These are phyloP conservation scores for Papilio demoleus DNA, from an alignment of 2,888 invertebrate species.

Conservation along the genomic window DNA sequence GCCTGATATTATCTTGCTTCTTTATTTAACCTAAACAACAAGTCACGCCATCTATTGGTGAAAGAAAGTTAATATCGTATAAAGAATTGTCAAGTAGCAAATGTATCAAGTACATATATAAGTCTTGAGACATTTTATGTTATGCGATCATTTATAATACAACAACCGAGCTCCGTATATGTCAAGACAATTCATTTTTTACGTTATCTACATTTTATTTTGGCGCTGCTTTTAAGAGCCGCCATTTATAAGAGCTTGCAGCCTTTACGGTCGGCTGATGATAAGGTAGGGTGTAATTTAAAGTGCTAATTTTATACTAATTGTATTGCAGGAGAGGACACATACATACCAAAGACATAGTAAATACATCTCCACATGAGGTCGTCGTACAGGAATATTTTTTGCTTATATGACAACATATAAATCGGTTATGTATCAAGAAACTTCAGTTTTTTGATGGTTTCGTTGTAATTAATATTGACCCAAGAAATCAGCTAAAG, in stretches of 20 bases:
- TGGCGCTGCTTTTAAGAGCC: constrained; percentile 4
- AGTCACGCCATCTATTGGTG: not conserved
- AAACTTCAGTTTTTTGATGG: too few relatives aligned
- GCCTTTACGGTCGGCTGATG: constrained; percentile 1
- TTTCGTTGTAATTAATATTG: too few relatives aligned
- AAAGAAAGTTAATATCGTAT: not conserved
- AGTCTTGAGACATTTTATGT: not conserved
- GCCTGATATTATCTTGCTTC: not conserved
- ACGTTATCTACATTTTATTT: constrained; percentile 18
- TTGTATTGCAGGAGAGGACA: not conserved
- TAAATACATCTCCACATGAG: not conserved
- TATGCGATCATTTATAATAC: not conserved
- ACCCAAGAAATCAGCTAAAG: not conserved
- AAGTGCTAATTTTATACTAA: constrained; percentile 16
- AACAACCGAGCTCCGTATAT: not conserved
- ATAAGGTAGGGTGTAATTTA: constrained; percentile 10
- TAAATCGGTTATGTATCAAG: too few relatives aligned
- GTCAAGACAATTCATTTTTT: not conserved
- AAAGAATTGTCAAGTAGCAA: too few relatives aligned
- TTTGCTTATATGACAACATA: too few relatives aligned
- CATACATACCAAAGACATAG: not conserved
- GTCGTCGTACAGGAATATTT: too few relatives aligned
- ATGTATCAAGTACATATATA: not conserved
- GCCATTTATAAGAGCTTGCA: not conserved
- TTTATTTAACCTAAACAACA: not conserved